Evolutionary conservation across 92 coral and sea anemone species (phyloP), one percentile per base, ranked within the genome.

Genomic region (Galaxea fascicularis): DNA sequence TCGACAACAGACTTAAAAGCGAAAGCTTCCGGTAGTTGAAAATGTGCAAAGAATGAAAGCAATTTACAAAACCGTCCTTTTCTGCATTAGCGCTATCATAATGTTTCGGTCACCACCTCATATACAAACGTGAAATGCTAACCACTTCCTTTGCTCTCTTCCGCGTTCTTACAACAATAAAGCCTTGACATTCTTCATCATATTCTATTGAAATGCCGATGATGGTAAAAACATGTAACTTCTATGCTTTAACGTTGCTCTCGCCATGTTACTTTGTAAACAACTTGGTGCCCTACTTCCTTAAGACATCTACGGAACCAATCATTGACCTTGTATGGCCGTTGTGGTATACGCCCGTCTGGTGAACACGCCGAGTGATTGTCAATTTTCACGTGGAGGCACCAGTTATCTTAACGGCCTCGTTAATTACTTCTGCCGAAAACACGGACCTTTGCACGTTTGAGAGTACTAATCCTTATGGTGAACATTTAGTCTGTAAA

Each of bases 331-430:
- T 65, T n/a, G 52, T 21, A 79, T 16, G 41, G 52, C 35, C 52
- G 20, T 65, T 79, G 84, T 53, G 84, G 84, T 79, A 31, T 2
- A 66, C 65, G 54, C 31, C 31, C 66, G 84, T 79, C 84, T 65
- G 84, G 74, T 51, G 76, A 25, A 14, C 75, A 52, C 30, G 52
- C 31, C 75, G 84, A 20, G 75, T 11, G 21, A 63, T 63, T 44
- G 71, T 41, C 76, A 44, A n/a, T 35, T 18, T 41, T 77, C 82
- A 77, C 67, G 31, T 30, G 59, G 72, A 77, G 72, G 53, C 74
- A 58, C 84, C 84, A 79, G 75, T 24, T 22, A 77, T 24, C 30
- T 30, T 12, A 39, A 27, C 21, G 20, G 44, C 27, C 46, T 29
- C 49, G 76, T 49, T 29, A 66, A 79, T 51, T 47, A 56, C 28